phyloP scores from a whole-genome alignment of 2,113 vertebrate genomes.

The Epinephelus moara region DNA sequence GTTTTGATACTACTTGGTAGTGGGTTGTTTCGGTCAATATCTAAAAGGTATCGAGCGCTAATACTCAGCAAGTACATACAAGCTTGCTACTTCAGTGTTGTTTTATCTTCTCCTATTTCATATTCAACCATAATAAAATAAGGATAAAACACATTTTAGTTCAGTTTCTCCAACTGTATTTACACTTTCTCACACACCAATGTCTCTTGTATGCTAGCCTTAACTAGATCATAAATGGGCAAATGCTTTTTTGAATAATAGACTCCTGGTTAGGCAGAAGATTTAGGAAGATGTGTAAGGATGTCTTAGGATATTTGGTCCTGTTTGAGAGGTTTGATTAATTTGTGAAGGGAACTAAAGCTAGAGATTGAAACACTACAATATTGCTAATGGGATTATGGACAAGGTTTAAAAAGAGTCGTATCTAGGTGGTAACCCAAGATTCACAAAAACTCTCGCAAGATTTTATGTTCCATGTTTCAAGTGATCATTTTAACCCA shows the following conservation, averaged over 20 bases:
- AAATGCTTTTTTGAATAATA: not conserved
- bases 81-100: slow-evolving; percentile 12
- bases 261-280: not conserved
- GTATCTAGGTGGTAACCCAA: too few species aligned
- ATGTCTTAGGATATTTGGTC: slow-evolving; percentile 1
- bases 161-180: not conserved
- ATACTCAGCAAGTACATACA: not conserved
- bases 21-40: too few species aligned
- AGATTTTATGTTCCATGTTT: too few species aligned
- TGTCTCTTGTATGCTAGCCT: not conserved
- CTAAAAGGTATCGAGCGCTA: too few species aligned
- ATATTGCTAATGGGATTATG: not conserved
- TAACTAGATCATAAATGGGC: not conserved
- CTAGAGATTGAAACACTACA: not conserved
- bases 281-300: not conserved
- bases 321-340: not conserved
- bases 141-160: slow-evolving; percentile 9
- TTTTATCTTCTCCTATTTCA: slow-evolving; percentile 4
- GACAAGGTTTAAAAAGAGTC: not conserved
- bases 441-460: too few species aligned
- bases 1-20: too few species aligned
- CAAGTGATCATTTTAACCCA: too few species aligned
- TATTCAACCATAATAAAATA: slow-evolving; percentile 27
- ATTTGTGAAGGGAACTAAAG: slow-evolving; percentile 3
- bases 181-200: not conserved